These are phyloP conservation scores for Hypomecis atomaria DNA, from an alignment of 2,888 invertebrate genomes.

Conservation along the genomic window DNA sequence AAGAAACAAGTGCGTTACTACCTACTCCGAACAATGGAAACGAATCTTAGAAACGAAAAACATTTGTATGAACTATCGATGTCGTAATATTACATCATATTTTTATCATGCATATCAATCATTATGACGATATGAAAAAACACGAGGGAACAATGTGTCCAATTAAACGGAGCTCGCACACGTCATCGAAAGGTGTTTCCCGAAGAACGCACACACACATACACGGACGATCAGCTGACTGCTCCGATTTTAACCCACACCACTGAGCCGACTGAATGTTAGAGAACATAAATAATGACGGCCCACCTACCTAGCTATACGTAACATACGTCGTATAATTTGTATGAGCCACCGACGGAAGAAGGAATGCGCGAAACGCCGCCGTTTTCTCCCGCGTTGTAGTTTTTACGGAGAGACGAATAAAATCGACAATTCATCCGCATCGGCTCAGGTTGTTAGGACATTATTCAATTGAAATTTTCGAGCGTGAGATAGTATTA, in stretches of 20 bases:
- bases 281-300: slow-evolving; percentile 85
- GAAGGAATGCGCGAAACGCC: slow-evolving; percentile 76
- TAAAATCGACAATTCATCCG: slow-evolving; percentile 67
- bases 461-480: slow-evolving; percentile 57
- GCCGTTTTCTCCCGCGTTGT: slow-evolving; percentile 69
- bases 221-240: slow-evolving; percentile 77
- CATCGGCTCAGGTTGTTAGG: slow-evolving; percentile 62
- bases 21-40: slow-evolving; percentile 27
- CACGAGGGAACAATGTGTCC: slow-evolving; percentile 80
- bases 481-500: slow-evolving; percentile 74
- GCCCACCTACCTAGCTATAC: slow-evolving; percentile 83
- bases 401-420: slow-evolving; percentile 69
- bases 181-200: slow-evolving; percentile 85
- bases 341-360: slow-evolving; percentile 76
- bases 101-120: slow-evolving; percentile 57
- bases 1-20: slow-evolving; percentile 16
- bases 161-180: slow-evolving; percentile 82
- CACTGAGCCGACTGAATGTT: slow-evolving; percentile 73
- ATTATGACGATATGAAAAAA: slow-evolving; percentile 62
- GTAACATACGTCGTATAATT: slow-evolving; percentile 81
- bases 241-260: slow-evolving; percentile 85
- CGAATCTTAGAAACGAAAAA: slow-evolving; percentile 46
- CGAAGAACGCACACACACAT: slow-evolving; percentile 80
- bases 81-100: slow-evolving; percentile 48
- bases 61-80: slow-evolving; percentile 31